Base-by-base conservation (phyloP, 2,113 vertebrate genomes). In the Daubentonia madagascariensis region DNA sequence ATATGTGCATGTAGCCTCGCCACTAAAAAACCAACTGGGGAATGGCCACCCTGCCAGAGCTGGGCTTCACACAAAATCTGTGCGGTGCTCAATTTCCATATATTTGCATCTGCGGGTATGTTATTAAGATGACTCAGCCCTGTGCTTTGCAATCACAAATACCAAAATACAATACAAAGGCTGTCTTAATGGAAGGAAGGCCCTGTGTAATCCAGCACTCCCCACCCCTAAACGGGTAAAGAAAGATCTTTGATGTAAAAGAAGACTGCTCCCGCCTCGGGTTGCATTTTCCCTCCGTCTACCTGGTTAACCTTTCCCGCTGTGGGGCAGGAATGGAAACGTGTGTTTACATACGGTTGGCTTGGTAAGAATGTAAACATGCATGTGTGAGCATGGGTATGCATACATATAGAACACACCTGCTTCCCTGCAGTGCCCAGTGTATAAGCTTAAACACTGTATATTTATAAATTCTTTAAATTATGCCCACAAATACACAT, bases 1-100 rank as follows among this genome's bases (percentile, higher is more conserved):
- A 98, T 98, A 98, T 98, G 98, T 98, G 91, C 93, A 87, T 97
- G 96, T 93, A 98, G 73, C 91, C n/a, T 91, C 83, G 86, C 98
- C 81, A 98, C 97, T 97, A 92, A 98, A 97, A 98, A 98, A 91
- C 93, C 98, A 98, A 98, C 95, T 97, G 93, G 98, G 98, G 98
- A 98, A 98, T 54, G 98, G 98, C 96, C 98, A 97, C 98, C 94
- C 78, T 96, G 95, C 96, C 94, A 96, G 98, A 94, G 94, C 97
- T 13, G 67, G 78, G 87, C 75, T 98, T 97, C 96, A 96, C 98
- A 97, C 97, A 97, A 96, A 90, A 92, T 98, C 89, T 40, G 96
- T 20, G 72, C 54, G 52, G n/a, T 3, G 94, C 72, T 89, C n/a
- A 4, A 98, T 98, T 98, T 98, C 96, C 98, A 98, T 98, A 97